Base-by-base conservation (phyloP, 2,797 vertebrate species). In the Distichodus sexfasciatus region DNA sequence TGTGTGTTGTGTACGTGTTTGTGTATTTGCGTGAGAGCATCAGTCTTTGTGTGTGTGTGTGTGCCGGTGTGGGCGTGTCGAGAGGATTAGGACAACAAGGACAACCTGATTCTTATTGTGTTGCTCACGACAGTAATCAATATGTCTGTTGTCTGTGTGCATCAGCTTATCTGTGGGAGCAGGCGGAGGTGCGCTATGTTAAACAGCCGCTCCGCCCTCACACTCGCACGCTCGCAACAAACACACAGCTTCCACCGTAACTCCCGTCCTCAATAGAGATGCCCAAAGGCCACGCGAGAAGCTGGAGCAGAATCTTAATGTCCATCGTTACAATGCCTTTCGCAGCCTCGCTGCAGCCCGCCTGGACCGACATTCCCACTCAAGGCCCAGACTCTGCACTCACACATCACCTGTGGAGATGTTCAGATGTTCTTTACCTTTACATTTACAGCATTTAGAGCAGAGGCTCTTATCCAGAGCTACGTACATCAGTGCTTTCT, bases 121-220 rank as follows among this genome's bases (percentile, higher is more conserved):
- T 74, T 75, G 74, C 77, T 82, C 65, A 72, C 73, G 79, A 76
- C 58, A 72, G 43, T 70, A 80, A 82, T 81, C 80, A 65, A 79
- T 83, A 67, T 80, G 12, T 33, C 23, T 57, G 26, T 76, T 79
- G 40, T 79, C 53, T 75, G 28, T 64, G 38, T 65, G 46, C 77
- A 72, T 76, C 62, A 47, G 69, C 80, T 82, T 80, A 82, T 86
- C 79, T 82, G 81, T 84, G 23, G 76, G 28, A 46, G 10, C 59
- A 14, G 65, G 59, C 54, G 38, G 26, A 12, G 28, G 57, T 38
- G 53, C 57, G 12, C 55, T 62, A 71, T 47, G 59, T 28, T 63
- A 70, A 63, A 69, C 66, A 51, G 55, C 36, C 44, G 23, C 44
- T 26, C 0, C 31, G 66, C 29, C 26, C 33, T 11, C 35, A 47